Percentiles rank a stretch among this genome's conserved stretches.
These are phyloP conservation scores for Coilia nasus DNA, from an alignment of 2,797 vertebrate species.

Conservation along the genomic window DNA sequence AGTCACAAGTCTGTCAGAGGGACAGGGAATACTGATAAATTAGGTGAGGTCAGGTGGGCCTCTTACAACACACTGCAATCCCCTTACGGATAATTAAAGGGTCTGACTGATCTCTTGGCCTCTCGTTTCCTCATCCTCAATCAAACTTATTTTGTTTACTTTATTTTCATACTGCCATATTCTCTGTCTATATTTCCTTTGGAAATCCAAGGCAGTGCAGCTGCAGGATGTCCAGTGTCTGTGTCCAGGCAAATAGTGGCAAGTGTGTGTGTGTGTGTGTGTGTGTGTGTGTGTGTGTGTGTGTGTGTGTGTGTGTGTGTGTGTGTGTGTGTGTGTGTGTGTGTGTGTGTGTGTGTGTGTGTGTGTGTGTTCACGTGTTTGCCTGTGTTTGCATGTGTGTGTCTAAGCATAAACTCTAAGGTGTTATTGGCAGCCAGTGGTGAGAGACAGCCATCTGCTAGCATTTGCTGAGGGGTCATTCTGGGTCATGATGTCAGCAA, in stretches of 20 bases:
- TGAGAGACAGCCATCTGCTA: conserved; percentile 16
- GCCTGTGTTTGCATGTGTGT: not conserved
- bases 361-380: not conserved
- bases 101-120: not conserved
- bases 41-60: not conserved
- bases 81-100: not conserved
- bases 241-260: not conserved
- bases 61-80: not conserved
- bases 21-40: no score
- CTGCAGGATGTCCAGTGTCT: not conserved
- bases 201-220: not conserved
- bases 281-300: not conserved
- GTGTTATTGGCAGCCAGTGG: conserved; percentile 15
- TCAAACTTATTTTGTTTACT: not conserved
- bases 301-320: conserved; percentile 1
- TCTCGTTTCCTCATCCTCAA: not conserved
- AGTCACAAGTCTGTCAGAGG: no score
- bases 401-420: not conserved
- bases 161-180: not conserved
- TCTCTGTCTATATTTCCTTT: not conserved
- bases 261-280: not conserved
- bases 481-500: not conserved
- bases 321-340: conserved; percentile 2
- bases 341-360: conserved; percentile 2
- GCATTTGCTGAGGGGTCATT: not conserved